Conservation (phyloP, 2,888 invertebrate genomes). For the Limnephilus rhombicus region DNA sequence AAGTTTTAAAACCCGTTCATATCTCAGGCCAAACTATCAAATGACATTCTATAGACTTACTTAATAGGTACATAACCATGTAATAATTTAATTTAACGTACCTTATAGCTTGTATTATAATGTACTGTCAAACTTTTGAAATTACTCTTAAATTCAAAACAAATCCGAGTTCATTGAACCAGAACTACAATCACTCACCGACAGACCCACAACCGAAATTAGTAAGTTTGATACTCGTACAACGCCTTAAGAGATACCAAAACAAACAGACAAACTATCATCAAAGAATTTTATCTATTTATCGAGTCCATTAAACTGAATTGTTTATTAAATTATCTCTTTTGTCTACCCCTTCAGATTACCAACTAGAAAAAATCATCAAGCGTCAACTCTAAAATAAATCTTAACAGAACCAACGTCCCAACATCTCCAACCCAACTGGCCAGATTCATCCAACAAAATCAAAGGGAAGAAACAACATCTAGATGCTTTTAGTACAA, state of each 20-base stretch:
- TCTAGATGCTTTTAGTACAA: not conserved
- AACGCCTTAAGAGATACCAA: not conserved
- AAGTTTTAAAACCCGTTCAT: no score
- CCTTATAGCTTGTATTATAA: no score
- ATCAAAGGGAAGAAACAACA: not conserved
- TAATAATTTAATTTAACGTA: no score
- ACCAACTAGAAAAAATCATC: not conserved
- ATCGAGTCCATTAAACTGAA: not conserved
- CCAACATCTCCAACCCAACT: not conserved
- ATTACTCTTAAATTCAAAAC: no score
- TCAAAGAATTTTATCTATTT: not conserved
- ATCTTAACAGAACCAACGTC: not conserved
- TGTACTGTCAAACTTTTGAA: no score
- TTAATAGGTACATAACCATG: no score
- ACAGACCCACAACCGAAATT: no score
- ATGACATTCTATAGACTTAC: no score
- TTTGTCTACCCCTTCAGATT: conserved; percentile 1
- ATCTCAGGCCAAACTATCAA: no score
- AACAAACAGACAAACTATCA: not conserved
- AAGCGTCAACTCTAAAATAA: not conserved
- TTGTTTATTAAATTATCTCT: not conserved
- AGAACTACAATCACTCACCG: no score
- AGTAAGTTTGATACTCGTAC: not conserved
- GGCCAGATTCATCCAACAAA: not conserved
- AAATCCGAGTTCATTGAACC: no score